Evolutionary conservation across 2,797 vertebrate genomes (phyloP).

Genomic region (Anniella stebbinsi): DNA sequence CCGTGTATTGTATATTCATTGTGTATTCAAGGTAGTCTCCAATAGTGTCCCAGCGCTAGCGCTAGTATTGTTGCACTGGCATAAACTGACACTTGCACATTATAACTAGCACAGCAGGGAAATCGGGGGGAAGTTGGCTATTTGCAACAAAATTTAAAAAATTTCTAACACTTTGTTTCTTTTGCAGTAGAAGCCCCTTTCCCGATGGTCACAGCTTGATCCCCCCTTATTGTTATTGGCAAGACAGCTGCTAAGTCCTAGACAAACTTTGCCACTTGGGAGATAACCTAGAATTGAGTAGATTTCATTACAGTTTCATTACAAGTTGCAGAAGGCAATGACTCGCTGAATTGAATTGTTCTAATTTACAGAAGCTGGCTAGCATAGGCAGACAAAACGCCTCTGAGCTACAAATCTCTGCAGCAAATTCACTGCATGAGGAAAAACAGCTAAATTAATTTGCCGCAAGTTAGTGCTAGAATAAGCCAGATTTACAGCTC

Average conservation of each 20-base stretch:
- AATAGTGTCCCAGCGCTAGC: no score
- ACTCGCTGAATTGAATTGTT: not conserved
- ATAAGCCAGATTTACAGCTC: conserved; percentile 13
- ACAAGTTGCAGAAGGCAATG: not conserved
- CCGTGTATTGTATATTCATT: no score
- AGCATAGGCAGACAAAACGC: not conserved
- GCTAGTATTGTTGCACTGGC: no score
- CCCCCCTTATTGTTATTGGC: not conserved
- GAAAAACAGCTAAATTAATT: conserved; percentile 21
- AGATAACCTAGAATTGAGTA: not conserved
- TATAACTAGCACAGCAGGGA: no score
- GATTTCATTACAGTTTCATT: not conserved
- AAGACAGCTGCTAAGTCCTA: not conserved
- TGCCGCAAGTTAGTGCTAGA: conserved; percentile 12
- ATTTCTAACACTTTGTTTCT: not conserved
- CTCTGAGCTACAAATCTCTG: conserved; percentile 11
- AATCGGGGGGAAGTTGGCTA: no score
- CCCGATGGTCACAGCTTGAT: fast-evolving
- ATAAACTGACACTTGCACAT: no score
- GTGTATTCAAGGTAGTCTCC: no score
- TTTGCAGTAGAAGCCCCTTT: not conserved
- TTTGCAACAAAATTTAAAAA: no score
- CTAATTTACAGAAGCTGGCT: not conserved
- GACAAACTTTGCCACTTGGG: not conserved
- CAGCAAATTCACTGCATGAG: not conserved